phyloP scores from a whole-genome alignment of 2,797 vertebrate genomes.

The Neoniphon sammara region DNA sequence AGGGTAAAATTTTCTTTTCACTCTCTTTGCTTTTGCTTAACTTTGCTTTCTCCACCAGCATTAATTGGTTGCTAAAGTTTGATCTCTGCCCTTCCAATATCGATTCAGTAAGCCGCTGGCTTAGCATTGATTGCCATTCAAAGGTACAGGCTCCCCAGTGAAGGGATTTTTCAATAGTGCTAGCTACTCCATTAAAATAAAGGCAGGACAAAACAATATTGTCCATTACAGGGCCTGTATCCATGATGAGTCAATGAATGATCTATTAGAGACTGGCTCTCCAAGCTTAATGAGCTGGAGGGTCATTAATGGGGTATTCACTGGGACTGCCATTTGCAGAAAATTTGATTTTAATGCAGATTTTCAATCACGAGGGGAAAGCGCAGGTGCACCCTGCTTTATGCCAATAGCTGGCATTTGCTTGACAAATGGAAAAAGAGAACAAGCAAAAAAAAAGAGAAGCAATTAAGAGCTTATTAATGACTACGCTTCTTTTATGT shows the following conservation, averaged over 20 bases:
- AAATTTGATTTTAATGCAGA: slow-evolving; percentile 57
- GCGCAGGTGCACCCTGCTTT: slow-evolving; percentile 37
- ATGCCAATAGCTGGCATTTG: slow-evolving; percentile 24
- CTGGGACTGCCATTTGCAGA: slow-evolving; percentile 52
- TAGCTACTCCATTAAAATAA: slow-evolving; percentile 70
- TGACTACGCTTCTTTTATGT: slow-evolving; percentile 21
- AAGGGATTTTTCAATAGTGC: slow-evolving; percentile 67
- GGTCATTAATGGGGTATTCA: slow-evolving; percentile 58
- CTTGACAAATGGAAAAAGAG: slow-evolving; percentile 37
- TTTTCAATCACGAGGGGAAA: slow-evolving; percentile 51
- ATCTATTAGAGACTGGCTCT: slow-evolving; percentile 53
- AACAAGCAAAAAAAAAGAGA: slow-evolving; percentile 5
- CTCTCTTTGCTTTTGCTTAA: slow-evolving; percentile 3
- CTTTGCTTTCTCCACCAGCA: slow-evolving; percentile 18
- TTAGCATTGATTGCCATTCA: slow-evolving; percentile 70
- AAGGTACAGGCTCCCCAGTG: slow-evolving; percentile 46
- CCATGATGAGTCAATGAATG: slow-evolving; percentile 63
- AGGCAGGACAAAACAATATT: slow-evolving; percentile 67
- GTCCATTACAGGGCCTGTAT: slow-evolving; percentile 60
- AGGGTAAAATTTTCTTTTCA: not conserved
- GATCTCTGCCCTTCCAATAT: slow-evolving; percentile 56
- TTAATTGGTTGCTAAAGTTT: slow-evolving; percentile 59
- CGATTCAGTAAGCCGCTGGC: slow-evolving; percentile 63
- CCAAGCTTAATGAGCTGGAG: slow-evolving; percentile 55
- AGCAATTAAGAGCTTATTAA: slow-evolving; percentile 41